phyloP scores from a whole-genome alignment of 2,113 vertebrate genomes.

The Gnathochromis pfefferi region DNA sequence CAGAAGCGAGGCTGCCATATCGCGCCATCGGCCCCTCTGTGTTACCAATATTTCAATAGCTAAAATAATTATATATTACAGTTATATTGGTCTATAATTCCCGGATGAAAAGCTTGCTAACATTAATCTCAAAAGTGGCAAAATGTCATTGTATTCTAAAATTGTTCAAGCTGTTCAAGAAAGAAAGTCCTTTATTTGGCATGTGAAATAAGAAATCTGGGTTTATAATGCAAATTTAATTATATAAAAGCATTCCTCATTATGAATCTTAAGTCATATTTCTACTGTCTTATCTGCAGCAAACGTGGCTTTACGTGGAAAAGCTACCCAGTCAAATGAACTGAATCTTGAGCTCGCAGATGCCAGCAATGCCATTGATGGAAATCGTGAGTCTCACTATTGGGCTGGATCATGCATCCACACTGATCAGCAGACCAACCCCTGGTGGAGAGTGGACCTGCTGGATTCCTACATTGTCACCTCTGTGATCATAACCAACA shows the following conservation, averaged over 20 bases:
- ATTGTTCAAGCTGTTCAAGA: background rate
- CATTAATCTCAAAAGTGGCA: background rate
- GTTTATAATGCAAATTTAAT: background rate
- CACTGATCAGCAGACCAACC: background rate
- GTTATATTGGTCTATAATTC: background rate
- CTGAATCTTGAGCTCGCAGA: fast-evolving
- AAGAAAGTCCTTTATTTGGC: background rate
- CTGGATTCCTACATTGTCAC: slow-evolving; percentile 10
- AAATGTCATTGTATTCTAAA: background rate
- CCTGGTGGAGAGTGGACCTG: slow-evolving; percentile 45
- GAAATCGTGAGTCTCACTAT: background rate
- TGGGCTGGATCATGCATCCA: fast-evolving
- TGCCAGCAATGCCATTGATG: slow-evolving; percentile 26
- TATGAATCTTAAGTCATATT: background rate
- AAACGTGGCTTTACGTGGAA: slow-evolving; percentile 38
- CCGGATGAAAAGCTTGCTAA: background rate
- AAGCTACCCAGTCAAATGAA: background rate
- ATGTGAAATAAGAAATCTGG: background rate
- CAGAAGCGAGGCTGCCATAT: too few species aligned
- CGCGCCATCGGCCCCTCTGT: too few species aligned
- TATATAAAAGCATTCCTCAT: background rate
- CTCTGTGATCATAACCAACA: slow-evolving; percentile 20
- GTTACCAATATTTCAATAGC: background rate
- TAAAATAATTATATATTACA: background rate
- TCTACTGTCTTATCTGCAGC: background rate